These are phyloP conservation scores for Megaptera novaeangliae DNA, from an alignment of 2,113 vertebrate species.

Conservation along the genomic window DNA sequence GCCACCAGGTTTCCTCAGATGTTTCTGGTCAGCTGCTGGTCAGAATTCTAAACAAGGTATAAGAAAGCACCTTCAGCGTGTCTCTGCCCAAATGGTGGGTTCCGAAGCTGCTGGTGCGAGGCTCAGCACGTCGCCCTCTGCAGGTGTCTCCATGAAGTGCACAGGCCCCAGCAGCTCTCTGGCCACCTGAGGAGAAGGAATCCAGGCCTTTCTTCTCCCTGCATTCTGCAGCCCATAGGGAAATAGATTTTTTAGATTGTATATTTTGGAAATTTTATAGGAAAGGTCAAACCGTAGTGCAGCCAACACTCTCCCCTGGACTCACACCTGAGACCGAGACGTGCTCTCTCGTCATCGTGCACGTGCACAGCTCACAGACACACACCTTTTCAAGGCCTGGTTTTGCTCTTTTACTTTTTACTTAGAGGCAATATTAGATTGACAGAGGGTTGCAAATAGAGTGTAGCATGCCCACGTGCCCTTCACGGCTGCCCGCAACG, in stretches of 20 bases:
- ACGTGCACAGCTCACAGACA: not conserved
- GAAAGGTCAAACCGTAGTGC: not conserved
- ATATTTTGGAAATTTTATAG: not conserved
- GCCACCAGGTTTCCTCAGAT: not conserved
- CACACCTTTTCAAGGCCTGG: not conserved
- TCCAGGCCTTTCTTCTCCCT: not conserved
- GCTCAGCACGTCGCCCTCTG: not conserved
- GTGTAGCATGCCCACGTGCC: not conserved
- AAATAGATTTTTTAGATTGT: not conserved
- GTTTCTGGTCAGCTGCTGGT: not conserved
- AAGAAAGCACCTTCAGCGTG: not conserved
- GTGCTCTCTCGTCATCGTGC: not conserved
- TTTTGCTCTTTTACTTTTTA: not conserved
- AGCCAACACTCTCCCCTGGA: not conserved
- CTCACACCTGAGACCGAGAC: no score
- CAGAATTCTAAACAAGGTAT: not conserved
- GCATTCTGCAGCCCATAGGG: not conserved
- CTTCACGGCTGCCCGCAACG: no score
- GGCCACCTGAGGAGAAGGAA: not conserved
- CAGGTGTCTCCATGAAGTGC: not conserved
- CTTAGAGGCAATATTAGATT: not conserved
- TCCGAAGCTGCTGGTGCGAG: not conserved
- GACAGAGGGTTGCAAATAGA: not conserved
- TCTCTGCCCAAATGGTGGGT: not conserved
- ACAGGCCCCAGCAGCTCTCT: not conserved